Evolutionary conservation across 30 jellyfish, hydroid and myxozoan species (phyloP).

Genomic region (Sanderia malayensis): DNA sequence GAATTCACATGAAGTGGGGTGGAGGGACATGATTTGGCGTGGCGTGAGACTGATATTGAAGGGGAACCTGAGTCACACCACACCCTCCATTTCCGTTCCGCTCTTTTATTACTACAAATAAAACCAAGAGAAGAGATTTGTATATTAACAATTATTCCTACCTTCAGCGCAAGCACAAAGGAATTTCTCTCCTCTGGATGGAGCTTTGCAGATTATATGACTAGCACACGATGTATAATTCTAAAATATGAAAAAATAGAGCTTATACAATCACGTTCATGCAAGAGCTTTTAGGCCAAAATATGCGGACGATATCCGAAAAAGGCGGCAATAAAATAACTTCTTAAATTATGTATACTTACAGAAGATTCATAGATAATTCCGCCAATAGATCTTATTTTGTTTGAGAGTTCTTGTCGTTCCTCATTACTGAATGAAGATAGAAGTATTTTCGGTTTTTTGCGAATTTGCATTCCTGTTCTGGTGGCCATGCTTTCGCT

Average conservation of each 20-base stretch:
- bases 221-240: slow-evolving; percentile 52
- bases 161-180: slow-evolving; percentile 91
- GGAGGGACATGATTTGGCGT: too few relatives aligned
- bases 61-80: too few relatives aligned
- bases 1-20: background rate
- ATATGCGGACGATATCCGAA: too few relatives aligned
- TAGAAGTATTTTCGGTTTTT: slow-evolving; percentile 42
- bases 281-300: too few relatives aligned
- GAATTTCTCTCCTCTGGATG: slow-evolving; percentile 75
- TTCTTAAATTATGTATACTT: too few relatives aligned
- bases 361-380: slow-evolving; percentile 50
- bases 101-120: too few relatives aligned
- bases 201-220: slow-evolving; percentile 59
- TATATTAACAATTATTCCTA: too few relatives aligned
- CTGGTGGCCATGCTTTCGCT: background rate
- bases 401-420: slow-evolving; percentile 21
- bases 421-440: slow-evolving; percentile 28
- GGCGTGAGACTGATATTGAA: too few relatives aligned
- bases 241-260: slow-evolving; percentile 19
- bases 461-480: slow-evolving; percentile 11
- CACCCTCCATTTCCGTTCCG: too few relatives aligned
- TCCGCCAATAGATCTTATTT: slow-evolving; percentile 37
- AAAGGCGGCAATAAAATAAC: too few relatives aligned
- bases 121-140: too few relatives aligned
- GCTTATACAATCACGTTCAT: too few relatives aligned